These are phyloP conservation scores for Choristoneura fumiferana DNA, from an alignment of 1,140 invertebrate species.

Conservation along the genomic window DNA sequence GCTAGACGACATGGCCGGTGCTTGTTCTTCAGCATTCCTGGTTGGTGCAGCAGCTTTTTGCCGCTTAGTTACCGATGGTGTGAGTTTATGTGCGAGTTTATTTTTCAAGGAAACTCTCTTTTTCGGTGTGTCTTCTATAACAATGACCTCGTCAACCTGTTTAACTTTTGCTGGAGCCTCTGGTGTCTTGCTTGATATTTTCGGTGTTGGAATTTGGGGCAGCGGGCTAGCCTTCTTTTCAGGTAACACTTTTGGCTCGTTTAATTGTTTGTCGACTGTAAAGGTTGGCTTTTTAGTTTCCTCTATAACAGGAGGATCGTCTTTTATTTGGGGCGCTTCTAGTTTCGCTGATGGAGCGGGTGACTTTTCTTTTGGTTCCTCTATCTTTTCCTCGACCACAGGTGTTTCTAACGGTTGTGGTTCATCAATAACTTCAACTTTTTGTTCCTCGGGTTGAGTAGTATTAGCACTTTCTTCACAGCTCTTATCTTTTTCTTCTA, in stretches of 20 bases:
- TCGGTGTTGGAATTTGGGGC: neutral
- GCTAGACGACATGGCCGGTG: slow-evolving; percentile 39
- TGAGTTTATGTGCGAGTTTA: no score
- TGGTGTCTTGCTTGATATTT: neutral
- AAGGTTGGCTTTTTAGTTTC: neutral
- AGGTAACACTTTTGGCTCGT: neutral
- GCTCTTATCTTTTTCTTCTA: slow-evolving; percentile 28
- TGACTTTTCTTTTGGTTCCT: slow-evolving; percentile 5
- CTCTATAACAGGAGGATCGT: neutral
- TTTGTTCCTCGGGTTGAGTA: slow-evolving; percentile 25
- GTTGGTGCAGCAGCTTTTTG: slow-evolving; percentile 34
- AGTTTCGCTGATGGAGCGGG: neutral
- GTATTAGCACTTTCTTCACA: slow-evolving; percentile 30
- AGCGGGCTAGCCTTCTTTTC: neutral
- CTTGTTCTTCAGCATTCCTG: slow-evolving; percentile 27
- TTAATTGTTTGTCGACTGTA: neutral
- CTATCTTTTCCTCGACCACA: neutral
- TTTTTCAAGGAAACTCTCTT: slow-evolving; percentile 52
- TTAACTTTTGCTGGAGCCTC: slow-evolving; percentile 4
- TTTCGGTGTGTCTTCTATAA: slow-evolving; percentile 36
- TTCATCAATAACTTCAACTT: neutral
- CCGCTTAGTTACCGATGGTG: slow-evolving; percentile 46
- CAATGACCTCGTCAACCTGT: slow-evolving; percentile 7
- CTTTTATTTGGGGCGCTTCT: neutral
- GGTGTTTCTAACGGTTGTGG: neutral